Base-by-base conservation (phyloP, 2,888 invertebrate genomes). In the Tillus elongatus region DNA sequence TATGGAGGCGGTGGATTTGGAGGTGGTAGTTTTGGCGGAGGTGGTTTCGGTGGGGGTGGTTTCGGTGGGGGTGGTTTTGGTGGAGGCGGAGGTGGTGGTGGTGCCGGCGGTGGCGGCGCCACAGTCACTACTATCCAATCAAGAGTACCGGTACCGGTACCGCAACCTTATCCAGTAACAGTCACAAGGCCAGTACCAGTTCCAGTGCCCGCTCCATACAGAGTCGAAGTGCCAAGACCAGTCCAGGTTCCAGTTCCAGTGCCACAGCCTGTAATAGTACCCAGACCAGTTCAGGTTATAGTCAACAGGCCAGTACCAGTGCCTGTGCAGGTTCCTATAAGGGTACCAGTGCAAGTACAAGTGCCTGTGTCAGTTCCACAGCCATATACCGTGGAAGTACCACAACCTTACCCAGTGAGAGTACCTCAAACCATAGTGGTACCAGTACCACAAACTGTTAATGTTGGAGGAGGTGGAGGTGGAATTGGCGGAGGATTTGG, bases 371-470 rank as follows among this genome's bases (percentile, higher is more conserved):
- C 46, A 34, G 44, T 45, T 2, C 49, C 52, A 27, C 47, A 49
- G 29, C 52, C 50, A 10, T 44, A 46, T 24, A 41, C 45, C 36
- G 50, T 51, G 4, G 38, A 36, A 35, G 43, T 49, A 29, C 47
- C 48, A 30, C 49, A 49, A 43, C 45, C 49, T 10, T 43, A 44
- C 14, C 51, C 54, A 41, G 57, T 54, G 41, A 47, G 51, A 42
- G 49, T 57, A 12, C 42, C 42, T 1, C 72, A 73, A 48, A 68
- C 68, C 1, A 66, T 74, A 0, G 67, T 68, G 1, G 68, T 73
- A 24, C 72, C 72, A 1, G 70, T 74, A 1, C 71, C 74, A 0
- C 71, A 71, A 37, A 72, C 73, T 6, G 69, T 72, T 28, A 29
- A 45, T 15, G 45, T 51, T 33, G 55, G 56, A 36, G 54, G 54